phyloP scores from a whole-genome alignment of 2,113 vertebrate genomes.

The Myrmecophaga tridactyla region DNA sequence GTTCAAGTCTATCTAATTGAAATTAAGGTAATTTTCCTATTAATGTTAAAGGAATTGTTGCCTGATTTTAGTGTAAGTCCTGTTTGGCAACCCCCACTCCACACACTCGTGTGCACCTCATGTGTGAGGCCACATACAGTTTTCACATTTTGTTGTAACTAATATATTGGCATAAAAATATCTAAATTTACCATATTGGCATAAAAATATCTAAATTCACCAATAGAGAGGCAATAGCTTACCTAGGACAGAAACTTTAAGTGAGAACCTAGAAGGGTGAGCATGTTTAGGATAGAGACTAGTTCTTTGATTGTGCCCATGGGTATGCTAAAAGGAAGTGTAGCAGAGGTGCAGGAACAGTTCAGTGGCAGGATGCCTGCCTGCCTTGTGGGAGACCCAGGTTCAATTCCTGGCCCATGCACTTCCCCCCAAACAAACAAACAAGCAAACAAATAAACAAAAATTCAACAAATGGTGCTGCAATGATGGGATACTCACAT shows the following conservation, averaged over 20 bases:
- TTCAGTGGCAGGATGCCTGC: too few species aligned
- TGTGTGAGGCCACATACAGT: not conserved
- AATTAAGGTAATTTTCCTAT: constrained; percentile 11
- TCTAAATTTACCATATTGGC: not conserved
- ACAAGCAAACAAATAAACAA: too few species aligned
- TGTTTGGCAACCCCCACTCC: not conserved
- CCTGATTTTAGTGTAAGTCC: not conserved
- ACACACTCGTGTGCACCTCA: not conserved
- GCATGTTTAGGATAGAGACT: not conserved
- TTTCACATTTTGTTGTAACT: constrained; percentile 20
- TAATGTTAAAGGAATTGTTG: constrained; percentile 1
- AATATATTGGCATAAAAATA: constrained; percentile 19
- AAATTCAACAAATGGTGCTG: too few species aligned
- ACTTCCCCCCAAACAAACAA: too few species aligned
- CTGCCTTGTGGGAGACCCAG: too few species aligned
- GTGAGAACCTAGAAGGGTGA: not conserved
- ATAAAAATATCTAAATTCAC: constrained; percentile 37
- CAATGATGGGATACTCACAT: too few species aligned
- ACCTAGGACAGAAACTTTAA: not conserved
- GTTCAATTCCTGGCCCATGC: too few species aligned
- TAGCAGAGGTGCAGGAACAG: too few species aligned
- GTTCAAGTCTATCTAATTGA: not conserved
- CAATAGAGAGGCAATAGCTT: not conserved
- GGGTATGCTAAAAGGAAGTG: not conserved
- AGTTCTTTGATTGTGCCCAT: not conserved